Percentiles rank a stretch among this genome's conserved stretches.
Evolutionary conservation across 2,113 vertebrate species (phyloP).

Genomic region (Stegastes partitus): DNA sequence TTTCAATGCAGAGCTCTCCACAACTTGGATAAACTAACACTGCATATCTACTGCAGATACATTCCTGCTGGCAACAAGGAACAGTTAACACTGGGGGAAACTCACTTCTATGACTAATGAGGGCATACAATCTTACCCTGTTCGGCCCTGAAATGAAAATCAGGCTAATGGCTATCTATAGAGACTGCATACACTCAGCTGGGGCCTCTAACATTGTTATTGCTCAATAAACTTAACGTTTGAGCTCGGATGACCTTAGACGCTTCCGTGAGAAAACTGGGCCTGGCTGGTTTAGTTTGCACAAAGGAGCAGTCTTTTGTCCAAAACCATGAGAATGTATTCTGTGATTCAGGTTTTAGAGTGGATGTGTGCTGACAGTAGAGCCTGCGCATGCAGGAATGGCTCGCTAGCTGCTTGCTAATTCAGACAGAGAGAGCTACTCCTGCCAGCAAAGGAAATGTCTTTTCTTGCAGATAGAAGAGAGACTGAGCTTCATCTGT

Average conservation of each 20-base stretch:
- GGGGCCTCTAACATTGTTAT: slow-evolving; percentile 54
- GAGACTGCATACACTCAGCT: slow-evolving; percentile 43
- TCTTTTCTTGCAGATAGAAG: slow-evolving; percentile 48
- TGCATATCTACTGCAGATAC: slow-evolving; percentile 10
- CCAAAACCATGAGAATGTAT: slow-evolving; percentile 28
- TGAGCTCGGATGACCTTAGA: slow-evolving; percentile 54
- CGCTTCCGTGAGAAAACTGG: slow-evolving; percentile 32
- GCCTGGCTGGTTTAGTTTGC: slow-evolving; percentile 27
- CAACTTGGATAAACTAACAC: slow-evolving; percentile 3
- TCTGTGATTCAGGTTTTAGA: slow-evolving; percentile 30
- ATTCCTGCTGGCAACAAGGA: slow-evolving; percentile 27
- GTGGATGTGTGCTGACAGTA: slow-evolving; percentile 36
- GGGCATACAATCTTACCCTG: slow-evolving; percentile 19
- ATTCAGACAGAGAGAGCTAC: slow-evolving; percentile 58
- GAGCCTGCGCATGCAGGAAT: slow-evolving; percentile 32
- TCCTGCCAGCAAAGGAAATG: slow-evolving; percentile 65
- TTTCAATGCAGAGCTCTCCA: not conserved
- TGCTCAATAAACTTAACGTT: slow-evolving; percentile 65
- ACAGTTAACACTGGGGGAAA: slow-evolving; percentile 19
- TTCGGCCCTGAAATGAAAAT: slow-evolving; percentile 62
- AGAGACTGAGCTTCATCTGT: slow-evolving; percentile 47
- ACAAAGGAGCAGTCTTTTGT: slow-evolving; percentile 44
- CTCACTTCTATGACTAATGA: slow-evolving; percentile 52
- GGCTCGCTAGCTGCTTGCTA: slow-evolving; percentile 53
- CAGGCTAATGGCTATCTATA: slow-evolving; percentile 65